phyloP scores from a whole-genome alignment of 2,888 invertebrate genomes.

The Scrobipalpa atriplicella region DNA sequence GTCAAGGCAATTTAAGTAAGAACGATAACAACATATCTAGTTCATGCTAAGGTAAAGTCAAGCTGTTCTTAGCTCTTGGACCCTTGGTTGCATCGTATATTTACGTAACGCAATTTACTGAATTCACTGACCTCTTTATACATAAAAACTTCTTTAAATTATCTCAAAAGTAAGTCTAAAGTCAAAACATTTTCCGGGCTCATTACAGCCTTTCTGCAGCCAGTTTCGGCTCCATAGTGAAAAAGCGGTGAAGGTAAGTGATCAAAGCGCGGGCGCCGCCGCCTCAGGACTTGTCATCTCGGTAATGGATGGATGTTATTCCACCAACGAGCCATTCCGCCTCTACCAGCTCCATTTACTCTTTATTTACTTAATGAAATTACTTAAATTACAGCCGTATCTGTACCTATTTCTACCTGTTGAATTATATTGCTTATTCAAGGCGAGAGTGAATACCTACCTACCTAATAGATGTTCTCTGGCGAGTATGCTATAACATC shows the following conservation, averaged over 20 bases:
- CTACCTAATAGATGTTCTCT: no score
- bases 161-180: not conserved
- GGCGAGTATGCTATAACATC: no score
- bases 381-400: no score
- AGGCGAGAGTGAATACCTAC: no score
- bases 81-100: not conserved
- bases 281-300: slow-evolving; percentile 13
- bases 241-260: slow-evolving; percentile 30
- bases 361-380: slow-evolving; percentile 1
- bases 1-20: no score
- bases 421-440: no score
- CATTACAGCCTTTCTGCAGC: slow-evolving; percentile 13
- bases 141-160: not conserved
- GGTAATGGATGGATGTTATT: slow-evolving; percentile 21
- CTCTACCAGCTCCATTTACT: not conserved
- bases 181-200: not conserved
- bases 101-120: not conserved
- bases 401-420: no score
- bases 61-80: not conserved
- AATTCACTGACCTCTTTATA: not conserved
- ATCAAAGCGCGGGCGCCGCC: slow-evolving; percentile 30
- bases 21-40: no score
- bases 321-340: slow-evolving; percentile 2
- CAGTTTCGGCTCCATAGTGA: slow-evolving; percentile 10
- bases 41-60: no score